Conservation (phyloP, 2,888 invertebrate species). For the Ormia ochracea region DNA sequence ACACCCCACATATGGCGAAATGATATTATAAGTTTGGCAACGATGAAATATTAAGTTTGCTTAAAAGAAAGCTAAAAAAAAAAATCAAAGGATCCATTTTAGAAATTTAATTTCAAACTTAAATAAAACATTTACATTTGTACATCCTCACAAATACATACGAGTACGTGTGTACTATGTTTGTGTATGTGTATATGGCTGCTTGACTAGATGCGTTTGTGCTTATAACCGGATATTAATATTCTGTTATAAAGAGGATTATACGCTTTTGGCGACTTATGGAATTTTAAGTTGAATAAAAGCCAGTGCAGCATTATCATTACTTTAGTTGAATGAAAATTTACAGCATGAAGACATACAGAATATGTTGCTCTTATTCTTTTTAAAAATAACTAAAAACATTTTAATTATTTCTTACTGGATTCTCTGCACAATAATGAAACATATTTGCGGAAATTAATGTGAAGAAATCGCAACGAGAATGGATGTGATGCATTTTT, state of each 20-base stretch:
- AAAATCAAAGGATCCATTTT: slow-evolving; percentile 37
- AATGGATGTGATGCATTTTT: too few species aligned
- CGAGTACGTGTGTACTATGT: neutral
- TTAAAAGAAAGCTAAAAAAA: neutral
- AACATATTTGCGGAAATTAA: too few species aligned
- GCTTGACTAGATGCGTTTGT: neutral
- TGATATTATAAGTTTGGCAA: slow-evolving; percentile 49
- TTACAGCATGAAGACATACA: neutral
- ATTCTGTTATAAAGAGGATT: slow-evolving; percentile 41
- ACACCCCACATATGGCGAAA: slow-evolving; percentile 39
- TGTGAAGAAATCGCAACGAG: too few species aligned
- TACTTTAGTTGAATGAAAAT: neutral
- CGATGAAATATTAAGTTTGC: slow-evolving; percentile 46
- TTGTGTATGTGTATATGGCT: neutral
- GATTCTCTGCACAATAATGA: too few species aligned
- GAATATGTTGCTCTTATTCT: neutral
- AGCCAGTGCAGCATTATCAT: neutral
- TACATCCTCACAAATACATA: neutral
- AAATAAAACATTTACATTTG: slow-evolving; percentile 43
- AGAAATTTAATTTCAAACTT: slow-evolving; percentile 52
- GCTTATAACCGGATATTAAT: slow-evolving; percentile 44
- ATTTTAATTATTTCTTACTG: neutral
- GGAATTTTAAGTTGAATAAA: slow-evolving; percentile 3
- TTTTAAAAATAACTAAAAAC: too few species aligned
- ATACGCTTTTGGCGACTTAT: slow-evolving; percentile 26